Evolutionary conservation across 1,140 invertebrate species (phyloP), one percentile per base, ranked within the genome.

Genomic region (Heliothis virescens): DNA sequence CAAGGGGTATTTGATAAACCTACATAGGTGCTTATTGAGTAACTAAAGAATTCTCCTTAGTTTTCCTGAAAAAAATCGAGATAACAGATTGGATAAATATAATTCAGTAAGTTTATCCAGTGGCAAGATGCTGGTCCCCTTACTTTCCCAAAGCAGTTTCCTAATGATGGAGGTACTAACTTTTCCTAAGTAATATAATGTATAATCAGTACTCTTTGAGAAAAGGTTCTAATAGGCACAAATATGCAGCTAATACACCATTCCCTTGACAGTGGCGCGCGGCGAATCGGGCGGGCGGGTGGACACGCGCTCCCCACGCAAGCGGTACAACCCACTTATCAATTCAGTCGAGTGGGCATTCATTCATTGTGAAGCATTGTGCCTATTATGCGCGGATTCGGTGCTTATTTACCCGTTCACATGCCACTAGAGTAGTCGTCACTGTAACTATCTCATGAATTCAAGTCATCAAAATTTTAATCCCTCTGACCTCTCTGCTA

Each of bases 301-400:
- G 89, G 86, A 83, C 87, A 86, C 83, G 67, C 80, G 82, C 87
- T 88, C 89, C 87, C 90, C 86, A 87, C 87, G 85, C 86, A 81
- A 86, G 80, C 90, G 89, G 90, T 85, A 91, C 91, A 94, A 86
- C 91, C 91, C 91, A 93, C 91, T 94, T 94, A 94, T 92, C 92
- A 94, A 94, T 94, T 93, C 92, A 92, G 85, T 90, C 91, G 91
- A 94, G 92, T 93, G 91, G 92, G 89, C 87, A 94, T 94, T 92
- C 92, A 91, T 89, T 94, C 92, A 94, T 92, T 91, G 91, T 91
- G 90, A 91, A 88, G 89, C 89, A 94, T 92, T 92, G 91, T 92
- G 89, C 84, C 92, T 89, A 93, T 92, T 92, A 93, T 91, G 87
- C 85, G 87, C 84, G 87, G 86, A 89, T 94, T 91, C 87, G 91